A percentile compares a stretch with the other conserved stretches of the same genome.
Conservation (phyloP, 2,888 invertebrate genomes). For the Drosophila atroscutellata region DNA sequence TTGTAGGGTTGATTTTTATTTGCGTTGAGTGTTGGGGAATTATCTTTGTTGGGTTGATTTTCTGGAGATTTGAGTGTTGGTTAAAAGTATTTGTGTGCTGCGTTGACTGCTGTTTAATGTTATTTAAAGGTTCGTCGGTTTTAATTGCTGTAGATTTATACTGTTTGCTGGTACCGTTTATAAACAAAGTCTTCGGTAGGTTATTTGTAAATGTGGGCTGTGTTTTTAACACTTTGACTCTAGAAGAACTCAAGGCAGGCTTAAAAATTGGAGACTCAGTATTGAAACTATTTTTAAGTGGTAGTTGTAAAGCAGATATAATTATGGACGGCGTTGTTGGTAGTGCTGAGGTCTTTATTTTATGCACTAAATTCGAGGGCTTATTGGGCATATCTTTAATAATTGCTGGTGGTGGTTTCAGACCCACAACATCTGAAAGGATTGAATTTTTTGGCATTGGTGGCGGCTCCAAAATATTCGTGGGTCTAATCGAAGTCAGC, state of each 20-base stretch:
- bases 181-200: neutral
- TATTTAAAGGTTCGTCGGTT: neutral
- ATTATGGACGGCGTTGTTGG: neutral
- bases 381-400: neutral
- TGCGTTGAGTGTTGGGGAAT: neutral
- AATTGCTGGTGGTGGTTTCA: slow-evolving; percentile 4
- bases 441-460: neutral
- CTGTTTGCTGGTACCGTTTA: neutral
- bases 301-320: neutral
- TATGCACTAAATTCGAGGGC: neutral
- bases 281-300: neutral
- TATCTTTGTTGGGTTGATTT: neutral
- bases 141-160: neutral
- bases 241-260: neutral
- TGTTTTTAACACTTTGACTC: neutral
- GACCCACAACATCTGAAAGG: slow-evolving; percentile 2
- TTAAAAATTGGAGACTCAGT: neutral
- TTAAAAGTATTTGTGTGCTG: neutral
- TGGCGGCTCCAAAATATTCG: slow-evolving; percentile 3
- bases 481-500: neutral
- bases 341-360: neutral
- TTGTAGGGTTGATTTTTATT: neutral
- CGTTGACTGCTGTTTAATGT: neutral
- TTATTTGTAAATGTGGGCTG: neutral
- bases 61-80: neutral